Evolutionary conservation across 2,888 invertebrate genomes (phyloP).

Genomic region (Melolontha melolontha): DNA sequence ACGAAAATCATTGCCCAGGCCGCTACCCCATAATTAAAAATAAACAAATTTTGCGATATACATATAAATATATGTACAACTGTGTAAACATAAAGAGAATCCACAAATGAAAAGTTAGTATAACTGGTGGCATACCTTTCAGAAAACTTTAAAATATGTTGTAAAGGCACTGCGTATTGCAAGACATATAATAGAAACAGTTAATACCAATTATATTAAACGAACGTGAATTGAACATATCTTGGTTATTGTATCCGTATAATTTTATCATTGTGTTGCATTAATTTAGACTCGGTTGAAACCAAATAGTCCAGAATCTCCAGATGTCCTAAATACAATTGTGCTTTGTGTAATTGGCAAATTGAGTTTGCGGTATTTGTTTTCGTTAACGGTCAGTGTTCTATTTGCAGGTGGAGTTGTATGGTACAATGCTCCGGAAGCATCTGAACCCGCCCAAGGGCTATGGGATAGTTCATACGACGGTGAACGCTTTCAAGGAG

Average conservation of each 20-base stretch:
- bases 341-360: slow-evolving; percentile 19
- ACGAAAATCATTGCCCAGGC: too few relatives aligned
- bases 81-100: too few relatives aligned
- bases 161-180: too few relatives aligned
- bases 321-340: slow-evolving; percentile 17
- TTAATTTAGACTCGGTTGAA: slow-evolving; percentile 31
- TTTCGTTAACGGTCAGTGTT: slow-evolving; percentile 43
- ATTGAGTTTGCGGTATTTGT: slow-evolving; percentile 33
- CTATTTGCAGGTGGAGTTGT: slow-evolving; percentile 68
- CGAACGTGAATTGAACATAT: not conserved
- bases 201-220: not conserved
- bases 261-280: slow-evolving; percentile 5
- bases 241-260: not conserved
- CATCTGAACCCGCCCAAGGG: slow-evolving; percentile 66
- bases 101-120: too few relatives aligned
- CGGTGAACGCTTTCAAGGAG: slow-evolving; percentile 66
- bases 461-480: slow-evolving; percentile 77
- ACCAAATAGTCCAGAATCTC: slow-evolving; percentile 14
- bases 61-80: too few relatives aligned
- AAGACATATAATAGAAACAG: not conserved
- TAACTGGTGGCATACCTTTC: too few relatives aligned
- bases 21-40: too few relatives aligned
- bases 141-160: too few relatives aligned
- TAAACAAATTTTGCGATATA: too few relatives aligned
- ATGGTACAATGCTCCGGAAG: slow-evolving; percentile 69